Evolutionary conservation across 1,140 invertebrate species (phyloP).

Genomic region (Lithobius niger): DNA sequence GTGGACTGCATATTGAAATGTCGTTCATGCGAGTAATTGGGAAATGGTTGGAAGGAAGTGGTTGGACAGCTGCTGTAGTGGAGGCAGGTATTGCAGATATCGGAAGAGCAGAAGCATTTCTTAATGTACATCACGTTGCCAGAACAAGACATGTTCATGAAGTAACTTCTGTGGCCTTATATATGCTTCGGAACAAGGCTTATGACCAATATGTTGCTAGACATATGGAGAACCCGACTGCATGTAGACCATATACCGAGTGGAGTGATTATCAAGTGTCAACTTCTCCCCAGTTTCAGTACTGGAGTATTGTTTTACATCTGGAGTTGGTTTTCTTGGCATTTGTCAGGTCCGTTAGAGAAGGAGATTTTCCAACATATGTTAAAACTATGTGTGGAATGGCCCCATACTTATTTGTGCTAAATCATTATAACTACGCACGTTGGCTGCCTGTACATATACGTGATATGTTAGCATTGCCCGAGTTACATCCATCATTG

Average conservation of each 20-base stretch:
- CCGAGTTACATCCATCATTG: background rate
- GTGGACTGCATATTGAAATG: conserved; percentile 4
- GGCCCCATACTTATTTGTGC: conserved; percentile 5
- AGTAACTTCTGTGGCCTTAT: background rate
- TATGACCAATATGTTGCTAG: background rate
- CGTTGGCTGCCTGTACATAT: conserved; percentile 18
- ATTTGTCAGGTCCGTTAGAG: background rate
- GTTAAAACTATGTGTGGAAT: background rate
- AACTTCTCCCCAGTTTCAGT: background rate
- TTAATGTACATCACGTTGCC: background rate
- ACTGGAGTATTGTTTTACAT: background rate
- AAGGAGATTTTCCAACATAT: background rate
- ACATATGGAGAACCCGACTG: background rate
- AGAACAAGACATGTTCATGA: background rate
- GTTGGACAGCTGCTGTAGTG: background rate
- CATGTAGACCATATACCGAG: background rate
- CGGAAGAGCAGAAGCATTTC: background rate
- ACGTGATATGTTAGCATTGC: conserved; percentile 12
- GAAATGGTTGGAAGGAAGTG: background rate
- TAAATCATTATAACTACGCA: conserved; percentile 15
- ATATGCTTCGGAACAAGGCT: background rate
- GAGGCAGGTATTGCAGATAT: background rate
- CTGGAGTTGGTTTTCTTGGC: too few relatives aligned
- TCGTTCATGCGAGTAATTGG: background rate
- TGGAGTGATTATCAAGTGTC: background rate